A percentile compares a stretch with the other conserved stretches of the same genome.
These are phyloP conservation scores for Zonitis immaculata DNA, from an alignment of 2,888 invertebrate species.

Conservation along the genomic window DNA sequence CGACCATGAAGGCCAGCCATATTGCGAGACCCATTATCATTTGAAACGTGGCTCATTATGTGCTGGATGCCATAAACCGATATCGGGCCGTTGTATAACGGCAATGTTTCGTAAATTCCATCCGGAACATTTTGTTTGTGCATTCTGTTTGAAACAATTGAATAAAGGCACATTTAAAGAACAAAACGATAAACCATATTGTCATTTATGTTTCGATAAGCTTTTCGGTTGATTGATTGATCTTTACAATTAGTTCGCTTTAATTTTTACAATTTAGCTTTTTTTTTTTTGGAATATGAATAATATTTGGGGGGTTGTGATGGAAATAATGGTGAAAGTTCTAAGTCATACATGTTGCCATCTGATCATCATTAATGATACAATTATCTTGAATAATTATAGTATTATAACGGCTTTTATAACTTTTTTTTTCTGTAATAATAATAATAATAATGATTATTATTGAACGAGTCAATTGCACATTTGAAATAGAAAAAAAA, in stretches of 20 bases:
- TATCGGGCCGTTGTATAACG: conserved; percentile 96
- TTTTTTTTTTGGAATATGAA: not conserved
- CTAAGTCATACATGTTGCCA: not conserved
- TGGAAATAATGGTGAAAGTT: not conserved
- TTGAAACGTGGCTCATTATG: conserved; percentile 95
- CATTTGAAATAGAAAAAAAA: not conserved
- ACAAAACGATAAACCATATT: conserved; percentile 98
- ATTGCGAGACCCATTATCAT: conserved; percentile 99
- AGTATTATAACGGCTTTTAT: not conserved
- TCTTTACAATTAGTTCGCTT: conserved; percentile 4
- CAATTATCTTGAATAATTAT: not conserved
- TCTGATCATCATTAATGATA: not conserved
- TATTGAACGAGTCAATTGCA: too few species aligned
- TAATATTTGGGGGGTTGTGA: not conserved
- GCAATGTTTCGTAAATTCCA: conserved; percentile 99
- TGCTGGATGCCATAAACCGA: conserved; percentile 96
- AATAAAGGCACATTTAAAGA: conserved; percentile 99
- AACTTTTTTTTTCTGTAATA: too few species aligned
- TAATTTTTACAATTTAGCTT: not conserved
- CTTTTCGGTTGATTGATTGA: conserved; percentile 85
- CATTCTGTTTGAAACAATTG: conserved; percentile 96
- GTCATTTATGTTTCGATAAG: conserved; percentile 96
- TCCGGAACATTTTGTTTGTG: conserved; percentile 99
- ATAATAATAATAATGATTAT: too few species aligned
- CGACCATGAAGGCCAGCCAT: conserved; percentile 96